Base-by-base conservation (phyloP, 2,113 vertebrate genomes). In the Cavia aperea region DNA sequence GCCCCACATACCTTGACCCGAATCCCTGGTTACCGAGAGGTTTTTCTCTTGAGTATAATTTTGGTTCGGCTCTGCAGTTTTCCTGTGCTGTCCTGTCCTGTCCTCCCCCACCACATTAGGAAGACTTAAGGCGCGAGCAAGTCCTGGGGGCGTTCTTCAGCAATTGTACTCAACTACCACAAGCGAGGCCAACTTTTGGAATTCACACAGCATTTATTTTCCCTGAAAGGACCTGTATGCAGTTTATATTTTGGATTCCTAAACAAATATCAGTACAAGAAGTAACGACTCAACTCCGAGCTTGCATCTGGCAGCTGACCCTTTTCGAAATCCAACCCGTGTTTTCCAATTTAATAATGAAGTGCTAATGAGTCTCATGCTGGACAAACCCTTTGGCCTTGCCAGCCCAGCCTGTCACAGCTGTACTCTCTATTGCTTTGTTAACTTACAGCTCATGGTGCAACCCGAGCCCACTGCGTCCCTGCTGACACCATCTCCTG, bases 271-370 rank as follows among this genome's bases (percentile, higher is more conserved):
- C 43, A 60, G 49, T 81, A 43, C 15, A 86, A 68, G 75, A 91
- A 39, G 46, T 23, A 83, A 56, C 81, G 70, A 70, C 75, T 94
- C 65, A 62, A 90, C 49, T 93, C 81, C 75, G 65, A 83, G 70
- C 86, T 85, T 93, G 73, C 31, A 46, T 96, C 83, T 94, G 89
- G 86, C 83, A 95, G 90, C 86, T 89, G 89, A 93, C 31, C 84
- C 81, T 94, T 83, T 63, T 75, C 81, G 82, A 65, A 92, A 84
- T 94, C 92, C 91, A 95, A 89, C 73, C 36, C 90, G 60, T 63
- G 14, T 94, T 93, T 92, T 93, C 87, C 77, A 93, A 10, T 81
- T 93, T 89, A 84, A 88, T 93, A 96, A 94, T 90, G 94, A 93
- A 58, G 90, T 89, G 87, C 77, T 96, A 93, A 96, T 86, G 86